phyloP scores from a whole-genome alignment of 2,797 vertebrate species.

The Poecilia wingei region DNA sequence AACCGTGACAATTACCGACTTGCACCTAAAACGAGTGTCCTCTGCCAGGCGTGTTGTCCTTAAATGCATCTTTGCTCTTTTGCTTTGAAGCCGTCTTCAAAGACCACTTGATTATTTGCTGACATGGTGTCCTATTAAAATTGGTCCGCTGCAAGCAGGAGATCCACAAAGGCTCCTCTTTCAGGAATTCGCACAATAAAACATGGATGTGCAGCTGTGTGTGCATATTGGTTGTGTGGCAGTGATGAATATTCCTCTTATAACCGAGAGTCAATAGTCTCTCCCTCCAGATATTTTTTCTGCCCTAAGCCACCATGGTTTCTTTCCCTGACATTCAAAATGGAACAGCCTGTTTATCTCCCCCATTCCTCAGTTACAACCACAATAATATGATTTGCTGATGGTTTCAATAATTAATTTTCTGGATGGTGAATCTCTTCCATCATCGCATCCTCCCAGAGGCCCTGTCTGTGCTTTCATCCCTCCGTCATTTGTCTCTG shows the following conservation, averaged over 20 bases:
- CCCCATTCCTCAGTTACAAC: conserved; percentile 59
- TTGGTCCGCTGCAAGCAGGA: conserved; percentile 47
- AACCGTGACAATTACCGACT: conserved; percentile 44
- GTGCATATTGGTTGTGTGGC: conserved; percentile 27
- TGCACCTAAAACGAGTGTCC: conserved; percentile 37
- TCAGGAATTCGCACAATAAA: conserved; percentile 32
- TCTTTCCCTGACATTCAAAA: conserved; percentile 55
- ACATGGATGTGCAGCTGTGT: conserved; percentile 16
- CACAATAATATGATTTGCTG: conserved; percentile 68
- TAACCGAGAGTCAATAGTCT: conserved; percentile 48
- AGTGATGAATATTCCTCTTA: conserved; percentile 62
- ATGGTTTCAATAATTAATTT: conserved; percentile 78
- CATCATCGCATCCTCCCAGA: conserved; percentile 49
- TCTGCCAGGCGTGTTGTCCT: conserved; percentile 39
- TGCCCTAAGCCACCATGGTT: conserved; percentile 33
- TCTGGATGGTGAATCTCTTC: conserved; percentile 63
- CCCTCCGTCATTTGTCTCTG: conserved; percentile 61
- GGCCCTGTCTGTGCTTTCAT: conserved; percentile 60
- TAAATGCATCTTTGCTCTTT: conserved; percentile 52
- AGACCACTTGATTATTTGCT: conserved; percentile 60
- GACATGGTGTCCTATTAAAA: conserved; percentile 54
- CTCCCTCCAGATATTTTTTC: conserved; percentile 40
- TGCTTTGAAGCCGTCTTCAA: conserved; percentile 70
- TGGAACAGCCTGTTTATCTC: conserved; percentile 63
- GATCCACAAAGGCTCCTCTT: conserved; percentile 43